phyloP scores from a whole-genome alignment of 2,113 vertebrate species.

The Entosphenus tridentatus region DNA sequence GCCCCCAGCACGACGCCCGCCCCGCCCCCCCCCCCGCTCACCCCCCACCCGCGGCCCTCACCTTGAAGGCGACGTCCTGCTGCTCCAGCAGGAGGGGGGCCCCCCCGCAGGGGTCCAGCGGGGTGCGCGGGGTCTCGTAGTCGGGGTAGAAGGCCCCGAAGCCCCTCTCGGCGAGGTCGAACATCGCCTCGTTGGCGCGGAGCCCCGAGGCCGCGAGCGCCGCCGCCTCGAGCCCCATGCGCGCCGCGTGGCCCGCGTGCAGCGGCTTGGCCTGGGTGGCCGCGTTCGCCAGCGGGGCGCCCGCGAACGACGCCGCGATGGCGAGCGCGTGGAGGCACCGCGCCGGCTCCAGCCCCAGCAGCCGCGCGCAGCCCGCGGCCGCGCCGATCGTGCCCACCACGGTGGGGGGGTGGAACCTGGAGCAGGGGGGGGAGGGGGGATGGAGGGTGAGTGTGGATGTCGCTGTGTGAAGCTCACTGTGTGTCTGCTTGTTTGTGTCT shows the following conservation, averaged over 20 bases:
- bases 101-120: slow-evolving; percentile 16
- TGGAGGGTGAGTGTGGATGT: slow-evolving; percentile 2
- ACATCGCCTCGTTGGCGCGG: slow-evolving; percentile 32
- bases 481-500: too few species aligned
- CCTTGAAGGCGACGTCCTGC: slow-evolving; percentile 55
- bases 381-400: slow-evolving; percentile 60
- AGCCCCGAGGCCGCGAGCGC: slow-evolving; percentile 42
- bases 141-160: slow-evolving; percentile 46
- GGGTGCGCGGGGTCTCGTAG: slow-evolving; percentile 33
- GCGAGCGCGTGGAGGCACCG: slow-evolving; percentile 41
- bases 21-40: too few species aligned
- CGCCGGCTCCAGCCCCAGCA: slow-evolving; percentile 26
- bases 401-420: slow-evolving; percentile 56
- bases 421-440: slow-evolving; percentile 9
- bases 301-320: slow-evolving; percentile 44
- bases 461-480: too few species aligned
- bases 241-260: slow-evolving; percentile 44
- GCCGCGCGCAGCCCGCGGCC: slow-evolving; percentile 37
- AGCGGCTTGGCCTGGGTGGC: slow-evolving; percentile 56
- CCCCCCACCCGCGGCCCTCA: too few species aligned
- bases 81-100: slow-evolving; percentile 42
- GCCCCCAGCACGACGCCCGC: too few species aligned
- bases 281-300: slow-evolving; percentile 62
- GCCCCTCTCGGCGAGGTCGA: slow-evolving; percentile 38
- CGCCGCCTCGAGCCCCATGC: slow-evolving; percentile 47